These are phyloP conservation scores for Actinostola sp. DNA, from an alignment of 92 coral and sea anemone species.

Conservation along the genomic window DNA sequence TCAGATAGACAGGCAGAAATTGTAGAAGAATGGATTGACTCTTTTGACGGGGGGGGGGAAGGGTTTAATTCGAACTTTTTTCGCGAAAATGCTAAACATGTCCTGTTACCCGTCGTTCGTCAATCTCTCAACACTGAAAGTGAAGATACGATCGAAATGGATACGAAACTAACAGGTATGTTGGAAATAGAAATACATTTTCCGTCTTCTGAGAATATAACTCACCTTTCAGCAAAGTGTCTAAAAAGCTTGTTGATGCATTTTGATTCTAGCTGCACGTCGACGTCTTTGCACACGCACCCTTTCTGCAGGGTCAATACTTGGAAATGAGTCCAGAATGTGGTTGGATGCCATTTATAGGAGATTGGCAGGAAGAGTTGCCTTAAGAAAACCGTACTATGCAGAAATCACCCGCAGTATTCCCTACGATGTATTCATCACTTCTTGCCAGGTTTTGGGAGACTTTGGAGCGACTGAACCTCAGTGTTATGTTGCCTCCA, in stretches of 20 bases:
- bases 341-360: constrained; percentile 42
- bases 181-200: background rate
- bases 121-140: background rate
- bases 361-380: constrained; percentile 44
- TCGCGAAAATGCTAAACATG: constrained; percentile 4
- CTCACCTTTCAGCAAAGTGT: background rate
- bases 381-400: constrained; percentile 45
- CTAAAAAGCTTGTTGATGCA: background rate
- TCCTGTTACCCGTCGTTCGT: constrained; percentile 4
- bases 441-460: constrained; percentile 1
- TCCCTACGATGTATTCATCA: constrained; percentile 41
- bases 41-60: background rate
- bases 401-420: constrained; percentile 47
- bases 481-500: constrained; percentile 34
- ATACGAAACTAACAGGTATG: constrained; percentile 5
- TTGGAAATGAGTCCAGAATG: constrained; percentile 28
- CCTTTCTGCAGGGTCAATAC: constrained; percentile 35
- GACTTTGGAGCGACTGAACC: constrained; percentile 30
- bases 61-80: constrained; percentile 1
- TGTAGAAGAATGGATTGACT: constrained; percentile 1
- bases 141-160: constrained; percentile 7
- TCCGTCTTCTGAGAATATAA: background rate
- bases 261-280: constrained; percentile 4
- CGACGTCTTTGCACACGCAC: constrained; percentile 2
- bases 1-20: no score